These are phyloP conservation scores for Myathropa florea DNA, from an alignment of 2,888 invertebrate genomes.

Conservation along the genomic window DNA sequence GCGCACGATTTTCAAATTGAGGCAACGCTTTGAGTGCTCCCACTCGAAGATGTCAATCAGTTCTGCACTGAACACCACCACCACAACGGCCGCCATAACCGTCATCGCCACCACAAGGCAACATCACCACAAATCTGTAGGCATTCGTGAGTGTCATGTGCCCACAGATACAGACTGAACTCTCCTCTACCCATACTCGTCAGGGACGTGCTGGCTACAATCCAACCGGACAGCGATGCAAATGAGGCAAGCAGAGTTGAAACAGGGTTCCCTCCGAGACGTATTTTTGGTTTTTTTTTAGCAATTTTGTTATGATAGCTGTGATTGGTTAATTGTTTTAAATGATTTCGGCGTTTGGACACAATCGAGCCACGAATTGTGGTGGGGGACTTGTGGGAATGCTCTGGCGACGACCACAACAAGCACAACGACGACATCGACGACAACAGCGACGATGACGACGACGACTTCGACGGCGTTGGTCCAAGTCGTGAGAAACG, in stretches of 20 bases:
- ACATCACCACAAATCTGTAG: not conserved
- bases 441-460: too few species aligned
- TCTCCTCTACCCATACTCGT: not conserved
- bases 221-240: constrained; percentile 40
- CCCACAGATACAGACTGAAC: not conserved
- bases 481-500: constrained; percentile 30
- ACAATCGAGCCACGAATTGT: not conserved
- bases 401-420: not conserved
- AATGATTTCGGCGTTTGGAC: constrained; percentile 42
- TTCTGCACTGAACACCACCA: constrained; percentile 40
- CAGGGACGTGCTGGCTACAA: not conserved
- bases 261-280: constrained; percentile 48
- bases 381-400: constrained; percentile 7
- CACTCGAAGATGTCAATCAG: constrained; percentile 71
- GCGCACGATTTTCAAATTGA: constrained; percentile 71
- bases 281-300: constrained; percentile 12
- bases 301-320: constrained; percentile 66
- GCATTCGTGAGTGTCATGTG: not conserved
- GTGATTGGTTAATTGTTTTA: constrained; percentile 70
- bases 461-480: not conserved
- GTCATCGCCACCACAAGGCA: constrained; percentile 4
- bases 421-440: too few species aligned
- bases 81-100: not conserved
- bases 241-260: constrained; percentile 53
- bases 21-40: constrained; percentile 65